These are phyloP conservation scores for Calcarius ornatus DNA, from an alignment of 2,113 vertebrate genomes.

Conservation along the genomic window DNA sequence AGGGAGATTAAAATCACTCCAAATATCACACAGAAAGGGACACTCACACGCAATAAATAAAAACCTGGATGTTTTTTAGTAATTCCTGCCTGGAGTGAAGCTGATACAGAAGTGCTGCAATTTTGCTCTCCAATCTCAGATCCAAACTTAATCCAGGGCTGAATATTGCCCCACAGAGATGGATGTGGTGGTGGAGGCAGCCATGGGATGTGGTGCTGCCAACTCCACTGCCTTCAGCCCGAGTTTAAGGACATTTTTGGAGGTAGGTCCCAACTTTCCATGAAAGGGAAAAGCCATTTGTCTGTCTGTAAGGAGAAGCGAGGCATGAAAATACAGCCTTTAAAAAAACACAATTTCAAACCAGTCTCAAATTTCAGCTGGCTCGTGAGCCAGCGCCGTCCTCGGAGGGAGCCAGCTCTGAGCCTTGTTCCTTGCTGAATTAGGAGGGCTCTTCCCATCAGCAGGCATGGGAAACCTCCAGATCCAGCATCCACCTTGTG, in stretches of 20 bases:
- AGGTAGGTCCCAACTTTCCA: slow-evolving; percentile 9
- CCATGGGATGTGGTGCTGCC: background rate
- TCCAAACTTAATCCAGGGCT: background rate
- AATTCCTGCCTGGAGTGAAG: background rate
- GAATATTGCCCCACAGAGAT: background rate
- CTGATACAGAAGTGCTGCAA: fast-evolving
- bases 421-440: background rate
- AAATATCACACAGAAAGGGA: background rate
- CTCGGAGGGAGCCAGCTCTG: background rate
- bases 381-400: fast-evolving
- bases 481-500: background rate
- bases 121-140: background rate
- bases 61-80: background rate
- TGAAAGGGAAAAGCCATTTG: background rate
- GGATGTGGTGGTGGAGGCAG: background rate
- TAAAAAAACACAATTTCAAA: background rate
- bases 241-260: background rate
- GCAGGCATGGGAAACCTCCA: background rate
- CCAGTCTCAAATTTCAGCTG: background rate
- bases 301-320: background rate
- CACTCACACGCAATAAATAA: background rate
- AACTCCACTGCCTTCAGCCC: background rate
- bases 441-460: background rate
- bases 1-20: background rate
- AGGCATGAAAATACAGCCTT: background rate